phyloP scores from a whole-genome alignment of 2,888 invertebrate species.

The Beris chalybata region DNA sequence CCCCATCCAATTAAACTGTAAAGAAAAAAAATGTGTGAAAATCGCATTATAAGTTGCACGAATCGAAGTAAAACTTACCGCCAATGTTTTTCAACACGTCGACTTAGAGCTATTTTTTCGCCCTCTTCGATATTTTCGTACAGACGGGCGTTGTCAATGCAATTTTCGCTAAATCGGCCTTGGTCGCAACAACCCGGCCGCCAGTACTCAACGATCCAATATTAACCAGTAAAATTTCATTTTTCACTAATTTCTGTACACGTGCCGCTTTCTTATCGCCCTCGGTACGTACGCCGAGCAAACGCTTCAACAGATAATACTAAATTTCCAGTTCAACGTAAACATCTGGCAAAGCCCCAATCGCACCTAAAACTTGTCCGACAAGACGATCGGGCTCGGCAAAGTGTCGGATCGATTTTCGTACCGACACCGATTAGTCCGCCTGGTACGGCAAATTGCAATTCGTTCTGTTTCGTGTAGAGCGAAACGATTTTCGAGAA shows the following conservation, averaged over 20 bases:
- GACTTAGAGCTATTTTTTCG: slow-evolving; percentile 98
- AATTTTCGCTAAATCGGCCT: slow-evolving; percentile 96
- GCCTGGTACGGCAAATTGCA: slow-evolving; percentile 98
- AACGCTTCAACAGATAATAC: slow-evolving; percentile 91
- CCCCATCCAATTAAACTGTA: slow-evolving; percentile 98
- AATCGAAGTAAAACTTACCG: slow-evolving; percentile 62
- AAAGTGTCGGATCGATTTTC: slow-evolving; percentile 97
- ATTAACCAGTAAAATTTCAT: slow-evolving; percentile 94
- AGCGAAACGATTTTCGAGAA: slow-evolving; percentile 96
- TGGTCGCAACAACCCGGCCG: slow-evolving; percentile 91
- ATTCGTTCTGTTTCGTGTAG: slow-evolving; percentile 96
- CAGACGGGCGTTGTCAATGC: slow-evolving; percentile 96
- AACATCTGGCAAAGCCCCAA: slow-evolving; percentile 94
- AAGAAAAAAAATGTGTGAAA: slow-evolving; percentile 44
- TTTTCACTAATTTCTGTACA: slow-evolving; percentile 88
- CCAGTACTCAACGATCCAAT: slow-evolving; percentile 99
- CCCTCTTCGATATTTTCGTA: slow-evolving; percentile 97
- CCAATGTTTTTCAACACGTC: slow-evolving; percentile 99
- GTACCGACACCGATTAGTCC: slow-evolving; percentile 99
- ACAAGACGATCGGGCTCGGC: slow-evolving; percentile 98
- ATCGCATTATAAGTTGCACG: background rate
- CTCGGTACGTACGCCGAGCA: slow-evolving; percentile 96
- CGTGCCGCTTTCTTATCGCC: slow-evolving; percentile 99
- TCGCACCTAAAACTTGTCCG: slow-evolving; percentile 95
- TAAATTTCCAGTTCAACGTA: slow-evolving; percentile 98